phyloP scores from a whole-genome alignment of 2,888 invertebrate species.

The Cosmopolites sordidus region DNA sequence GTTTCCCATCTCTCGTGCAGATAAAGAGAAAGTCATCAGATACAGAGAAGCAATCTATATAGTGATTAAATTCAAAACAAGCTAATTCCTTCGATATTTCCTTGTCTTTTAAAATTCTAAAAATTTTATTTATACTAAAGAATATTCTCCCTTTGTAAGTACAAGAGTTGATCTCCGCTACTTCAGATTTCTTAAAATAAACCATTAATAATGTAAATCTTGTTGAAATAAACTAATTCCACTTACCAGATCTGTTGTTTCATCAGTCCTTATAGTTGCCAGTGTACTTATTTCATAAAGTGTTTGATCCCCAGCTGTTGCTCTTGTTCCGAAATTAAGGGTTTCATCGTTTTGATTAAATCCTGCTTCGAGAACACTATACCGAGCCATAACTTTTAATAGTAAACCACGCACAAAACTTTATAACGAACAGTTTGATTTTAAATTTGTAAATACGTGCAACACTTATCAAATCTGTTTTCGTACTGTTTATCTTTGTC shows the following conservation, averaged over 20 bases:
- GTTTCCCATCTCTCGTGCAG: constrained; percentile 15
- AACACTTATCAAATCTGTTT: too few species aligned
- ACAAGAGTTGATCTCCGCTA: constrained; percentile 8
- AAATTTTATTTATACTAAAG: constrained; percentile 16
- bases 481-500: too few species aligned
- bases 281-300: constrained; percentile 52
- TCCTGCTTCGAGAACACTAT: constrained; percentile 45
- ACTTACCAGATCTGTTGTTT: constrained; percentile 18
- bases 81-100: constrained; percentile 15
- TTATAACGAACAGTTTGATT: too few species aligned
- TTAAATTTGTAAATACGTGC: too few species aligned
- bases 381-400: constrained; percentile 19
- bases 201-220: background rate
- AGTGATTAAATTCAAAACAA: constrained; percentile 12
- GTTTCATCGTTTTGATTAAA: constrained; percentile 53
- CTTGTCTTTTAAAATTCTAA: constrained; percentile 22
- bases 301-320: constrained; percentile 46
- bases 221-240: background rate
- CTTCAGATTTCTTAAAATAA: background rate
- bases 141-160: constrained; percentile 22
- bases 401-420: too few species aligned
- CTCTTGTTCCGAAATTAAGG: constrained; percentile 52
- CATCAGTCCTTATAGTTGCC: constrained; percentile 38
- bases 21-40: constrained; percentile 12
- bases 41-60: constrained; percentile 13